Base-by-base conservation (phyloP, 2,797 vertebrate genomes). In the Epinephelus coioides region DNA sequence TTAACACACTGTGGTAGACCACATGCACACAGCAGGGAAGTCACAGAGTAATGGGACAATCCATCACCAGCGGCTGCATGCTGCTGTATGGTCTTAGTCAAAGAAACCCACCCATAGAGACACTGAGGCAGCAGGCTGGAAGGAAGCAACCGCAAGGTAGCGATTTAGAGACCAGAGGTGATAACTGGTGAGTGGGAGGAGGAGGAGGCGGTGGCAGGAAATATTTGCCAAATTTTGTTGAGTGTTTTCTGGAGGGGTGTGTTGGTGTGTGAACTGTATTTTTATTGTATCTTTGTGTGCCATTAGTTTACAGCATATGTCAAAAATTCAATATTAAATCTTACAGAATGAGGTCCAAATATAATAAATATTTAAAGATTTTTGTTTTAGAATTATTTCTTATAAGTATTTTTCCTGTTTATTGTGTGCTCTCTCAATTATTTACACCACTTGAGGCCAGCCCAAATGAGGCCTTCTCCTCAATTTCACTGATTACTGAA, bases 11-110 rank as follows among this genome's bases (percentile, higher is more conserved):
- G 71, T 75, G 76, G 72, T 83, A 66, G 83, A 90, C 86, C 75
- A 87, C 78, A 76, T 85, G 72, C 81, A 82, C 89, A 90, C 89
- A 89, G 90, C 85, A 70, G 84, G 86, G 84, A 91, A 93, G 89
- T 92, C 78, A 67, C 79, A 84, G 82, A 85, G 85, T 94, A 94
- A 95, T 92, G 89, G 92, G 79, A 88, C 90, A 89, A 95, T 95
- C 90, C 82, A 93, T 95, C 93, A 95, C 83, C 77, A 70, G 84
- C 18, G 75, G 83, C 84, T 85, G 84, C 86, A 81, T 70, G 86
- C 84, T 83, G 85, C 88, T 88, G 79, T 76, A 79, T 87, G 90
- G 88, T 88, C 84, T 92, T 86, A 89, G 77, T 90, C 86, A 89
- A 85, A 88, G 79, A 81, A 75, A 87, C 78, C 84, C 86, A 83